Conservation (phyloP, 2,888 invertebrate species). For the Machimus rusticus region DNA sequence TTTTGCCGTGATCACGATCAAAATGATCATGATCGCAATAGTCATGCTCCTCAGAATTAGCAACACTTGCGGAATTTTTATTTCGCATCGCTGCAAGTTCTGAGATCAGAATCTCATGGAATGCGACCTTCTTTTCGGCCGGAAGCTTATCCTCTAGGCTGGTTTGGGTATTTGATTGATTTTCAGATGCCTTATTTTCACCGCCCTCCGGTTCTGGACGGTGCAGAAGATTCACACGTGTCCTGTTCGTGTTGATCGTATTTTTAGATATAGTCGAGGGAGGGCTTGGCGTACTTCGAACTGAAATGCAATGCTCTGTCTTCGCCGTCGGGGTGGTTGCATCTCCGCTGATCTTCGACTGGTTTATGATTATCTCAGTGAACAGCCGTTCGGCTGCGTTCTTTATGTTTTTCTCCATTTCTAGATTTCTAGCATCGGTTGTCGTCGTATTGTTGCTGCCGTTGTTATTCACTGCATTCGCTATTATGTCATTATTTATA, state of each 20-base stretch:
- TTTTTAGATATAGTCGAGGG: background rate
- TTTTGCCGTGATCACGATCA: conserved; percentile 48
- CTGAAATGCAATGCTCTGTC: conserved; percentile 46
- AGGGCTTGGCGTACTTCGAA: conserved; percentile 39
- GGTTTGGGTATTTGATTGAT: background rate
- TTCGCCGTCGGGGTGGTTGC: background rate
- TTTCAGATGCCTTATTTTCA: conserved; percentile 28
- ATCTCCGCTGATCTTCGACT: conserved; percentile 47
- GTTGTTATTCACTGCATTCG: conserved; percentile 37
- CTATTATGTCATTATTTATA: conserved; percentile 34
- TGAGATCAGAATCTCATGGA: conserved; percentile 74
- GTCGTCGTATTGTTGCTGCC: conserved; percentile 49
- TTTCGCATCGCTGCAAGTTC: conserved; percentile 73
- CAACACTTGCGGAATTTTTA: conserved; percentile 29
- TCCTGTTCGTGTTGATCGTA: background rate
- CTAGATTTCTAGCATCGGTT: conserved; percentile 56
- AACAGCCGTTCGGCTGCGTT: conserved; percentile 62
- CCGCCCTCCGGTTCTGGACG: conserved; percentile 49
- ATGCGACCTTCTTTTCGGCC: conserved; percentile 60
- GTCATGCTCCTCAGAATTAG: conserved; percentile 25
- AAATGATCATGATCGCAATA: conserved; percentile 17
- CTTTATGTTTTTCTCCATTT: conserved; percentile 61
- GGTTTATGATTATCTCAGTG: conserved; percentile 61
- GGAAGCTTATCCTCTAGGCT: conserved; percentile 49
- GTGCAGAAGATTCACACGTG: conserved; percentile 43